phyloP scores from a whole-genome alignment of 1,140 invertebrate genomes.

The Myzus persicae region DNA sequence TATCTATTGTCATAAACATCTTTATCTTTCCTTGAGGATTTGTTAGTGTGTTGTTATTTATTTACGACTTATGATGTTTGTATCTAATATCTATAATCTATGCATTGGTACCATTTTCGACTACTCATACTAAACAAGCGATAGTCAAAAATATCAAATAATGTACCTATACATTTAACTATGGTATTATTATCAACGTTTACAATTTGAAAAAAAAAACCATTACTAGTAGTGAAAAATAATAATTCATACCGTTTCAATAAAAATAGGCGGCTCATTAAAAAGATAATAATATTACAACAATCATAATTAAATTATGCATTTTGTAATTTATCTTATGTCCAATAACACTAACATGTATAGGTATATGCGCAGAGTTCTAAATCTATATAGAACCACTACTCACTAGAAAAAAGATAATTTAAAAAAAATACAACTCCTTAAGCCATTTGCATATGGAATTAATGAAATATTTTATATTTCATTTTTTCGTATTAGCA shows the following conservation, averaged over 20 bases:
- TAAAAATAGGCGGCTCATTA: not conserved
- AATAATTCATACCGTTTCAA: not conserved
- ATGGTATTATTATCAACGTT: not conserved
- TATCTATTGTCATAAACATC: not conserved
- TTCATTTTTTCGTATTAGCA: not conserved
- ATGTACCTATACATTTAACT: not conserved
- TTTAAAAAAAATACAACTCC: not conserved
- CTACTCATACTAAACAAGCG: not conserved
- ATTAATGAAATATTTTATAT: not conserved
- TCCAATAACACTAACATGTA: not conserved
- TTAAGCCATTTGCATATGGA: not conserved
- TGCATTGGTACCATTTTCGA: not conserved
- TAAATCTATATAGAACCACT: not conserved
- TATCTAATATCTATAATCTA: not conserved
- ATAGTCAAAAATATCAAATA: not conserved
- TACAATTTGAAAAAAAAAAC: not conserved
- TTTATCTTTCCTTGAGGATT: constrained; percentile 1
- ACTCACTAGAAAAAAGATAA: not conserved
- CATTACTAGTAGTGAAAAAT: not conserved
- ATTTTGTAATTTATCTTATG: not conserved
- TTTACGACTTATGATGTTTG: not conserved
- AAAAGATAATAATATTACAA: not conserved
- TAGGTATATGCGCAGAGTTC: not conserved
- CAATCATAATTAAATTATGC: not conserved
- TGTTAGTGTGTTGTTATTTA: not conserved